Evolutionary conservation across 1,140 invertebrate genomes (phyloP).

Genomic region (fruit fly (Drosophila melanogaster)): Release_6_plus_ISO1_MT NC_004354.4:1735501-1736000

Average conservation of each 20-base stretch:
- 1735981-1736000: slow-evolving; percentile 25
- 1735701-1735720: slow-evolving; percentile 39
- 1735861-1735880: slow-evolving; percentile 33
- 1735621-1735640: not conserved
- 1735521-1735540: slow-evolving; percentile 78
- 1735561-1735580: slow-evolving; percentile 64
- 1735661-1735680: slow-evolving; percentile 17
- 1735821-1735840: slow-evolving; percentile 22
- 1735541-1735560: slow-evolving; percentile 76
- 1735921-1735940: slow-evolving; percentile 66
- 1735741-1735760: slow-evolving; percentile 53
- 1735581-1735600: slow-evolving; percentile 8
- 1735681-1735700: slow-evolving; percentile 49
- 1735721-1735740: slow-evolving; percentile 12
- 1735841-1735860: slow-evolving; percentile 17
- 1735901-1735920: slow-evolving; percentile 33
- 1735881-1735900: slow-evolving; percentile 46
- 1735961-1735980: slow-evolving; percentile 27
- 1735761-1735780: slow-evolving; percentile 73
- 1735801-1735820: slow-evolving; percentile 50
- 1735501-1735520: slow-evolving; percentile 63
- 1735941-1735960: slow-evolving; percentile 20
- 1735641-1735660: not conserved
- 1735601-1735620: not conserved
- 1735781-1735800: slow-evolving; percentile 48